Evolutionary conservation across 1,140 invertebrate species (phyloP).

Genomic region (Platorchestia sp.): DNA sequence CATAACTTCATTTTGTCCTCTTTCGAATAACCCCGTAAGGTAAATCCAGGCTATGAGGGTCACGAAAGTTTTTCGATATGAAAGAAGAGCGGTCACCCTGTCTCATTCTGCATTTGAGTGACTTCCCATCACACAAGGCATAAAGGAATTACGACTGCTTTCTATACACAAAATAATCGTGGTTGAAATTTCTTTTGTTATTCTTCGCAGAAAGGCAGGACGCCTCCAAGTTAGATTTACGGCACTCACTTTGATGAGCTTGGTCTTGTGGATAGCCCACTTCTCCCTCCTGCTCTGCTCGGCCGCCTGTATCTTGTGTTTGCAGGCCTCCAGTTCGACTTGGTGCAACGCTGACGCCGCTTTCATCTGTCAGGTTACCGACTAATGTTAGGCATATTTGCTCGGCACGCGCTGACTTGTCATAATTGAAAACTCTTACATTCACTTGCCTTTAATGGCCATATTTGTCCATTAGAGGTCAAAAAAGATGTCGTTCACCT

Average conservation of each 20-base stretch:
- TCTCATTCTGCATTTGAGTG: not conserved
- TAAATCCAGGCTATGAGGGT: not conserved
- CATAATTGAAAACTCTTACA: not conserved
- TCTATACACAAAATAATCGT: not conserved
- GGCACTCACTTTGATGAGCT: slow-evolving; percentile 59
- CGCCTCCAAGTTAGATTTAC: not conserved
- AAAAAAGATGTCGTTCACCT: not conserved
- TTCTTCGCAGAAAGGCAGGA: not conserved
- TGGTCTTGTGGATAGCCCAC: slow-evolving; percentile 62
- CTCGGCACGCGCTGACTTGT: not conserved
- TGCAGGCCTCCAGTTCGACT: slow-evolving; percentile 52
- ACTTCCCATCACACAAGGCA: not conserved
- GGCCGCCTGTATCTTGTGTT: slow-evolving; percentile 54
- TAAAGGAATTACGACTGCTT: not conserved
- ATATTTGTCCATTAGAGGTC: not conserved
- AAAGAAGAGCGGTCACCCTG: not conserved
- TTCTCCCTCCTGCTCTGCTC: slow-evolving; percentile 61
- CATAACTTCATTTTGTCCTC: not conserved
- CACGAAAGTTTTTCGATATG: not conserved
- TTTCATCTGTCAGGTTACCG: slow-evolving; percentile 57
- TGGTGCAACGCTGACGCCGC: slow-evolving; percentile 48
- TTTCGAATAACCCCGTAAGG: not conserved
- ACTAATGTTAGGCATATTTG: slow-evolving; percentile 30
- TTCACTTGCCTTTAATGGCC: not conserved
- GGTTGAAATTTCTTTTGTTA: not conserved